These are phyloP conservation scores for Trachymyrmex septentrionalis DNA, from an alignment of 1,140 invertebrate genomes.

Conservation along the genomic window DNA sequence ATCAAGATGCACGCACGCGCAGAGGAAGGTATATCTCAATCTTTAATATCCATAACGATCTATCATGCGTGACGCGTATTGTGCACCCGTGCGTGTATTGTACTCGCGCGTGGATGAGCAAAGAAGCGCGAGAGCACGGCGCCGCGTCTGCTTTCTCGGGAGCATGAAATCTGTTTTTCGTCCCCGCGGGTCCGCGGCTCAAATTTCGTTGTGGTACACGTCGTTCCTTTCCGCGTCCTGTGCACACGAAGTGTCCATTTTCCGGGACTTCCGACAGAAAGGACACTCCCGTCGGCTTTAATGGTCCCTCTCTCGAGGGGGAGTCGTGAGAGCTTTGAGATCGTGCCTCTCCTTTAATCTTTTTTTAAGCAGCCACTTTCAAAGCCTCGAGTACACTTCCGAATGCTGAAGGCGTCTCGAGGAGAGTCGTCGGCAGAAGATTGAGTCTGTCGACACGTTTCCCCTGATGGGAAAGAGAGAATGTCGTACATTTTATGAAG, in stretches of 20 bases:
- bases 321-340: slow-evolving; percentile 57
- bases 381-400: slow-evolving; percentile 44
- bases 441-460: slow-evolving; percentile 45
- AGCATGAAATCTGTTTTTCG: slow-evolving; percentile 78
- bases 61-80: slow-evolving; percentile 55
- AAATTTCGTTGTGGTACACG: slow-evolving; percentile 68
- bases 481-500: neutral
- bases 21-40: slow-evolving; percentile 49
- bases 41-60: slow-evolving; percentile 63
- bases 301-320: slow-evolving; percentile 64
- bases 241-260: slow-evolving; percentile 71
- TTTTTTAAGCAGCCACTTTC: slow-evolving; percentile 55
- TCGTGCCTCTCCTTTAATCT: slow-evolving; percentile 49
- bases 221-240: slow-evolving; percentile 60
- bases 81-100: slow-evolving; percentile 54
- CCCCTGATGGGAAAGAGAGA: neutral
- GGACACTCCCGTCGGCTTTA: slow-evolving; percentile 72
- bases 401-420: slow-evolving; percentile 46
- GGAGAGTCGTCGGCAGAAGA: slow-evolving; percentile 22
- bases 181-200: slow-evolving; percentile 65
- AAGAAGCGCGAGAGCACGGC: slow-evolving; percentile 25
- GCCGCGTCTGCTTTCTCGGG: slow-evolving; percentile 1
- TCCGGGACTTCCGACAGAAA: slow-evolving; percentile 78
- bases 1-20: neutral
- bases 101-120: slow-evolving; percentile 44